Evolutionary conservation across 2,888 invertebrate genomes (phyloP).

Genomic region (Aporophyla lueneburgensis): DNA sequence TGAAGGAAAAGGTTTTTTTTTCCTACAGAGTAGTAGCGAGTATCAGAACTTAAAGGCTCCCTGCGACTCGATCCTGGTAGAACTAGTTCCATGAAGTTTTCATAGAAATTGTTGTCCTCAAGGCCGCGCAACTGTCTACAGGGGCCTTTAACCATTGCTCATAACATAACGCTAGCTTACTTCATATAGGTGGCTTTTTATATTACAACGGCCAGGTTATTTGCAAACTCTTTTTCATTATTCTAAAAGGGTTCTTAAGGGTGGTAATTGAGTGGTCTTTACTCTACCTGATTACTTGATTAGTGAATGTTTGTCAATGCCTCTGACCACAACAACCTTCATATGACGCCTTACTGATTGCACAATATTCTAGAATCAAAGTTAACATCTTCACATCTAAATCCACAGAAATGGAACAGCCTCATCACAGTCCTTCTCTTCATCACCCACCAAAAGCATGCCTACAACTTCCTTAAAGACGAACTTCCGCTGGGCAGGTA

Average conservation of each 20-base stretch:
- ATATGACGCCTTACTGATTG: background rate
- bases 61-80: too few species aligned
- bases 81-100: too few species aligned
- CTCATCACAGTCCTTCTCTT: slow-evolving; percentile 75
- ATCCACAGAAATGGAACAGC: slow-evolving; percentile 78
- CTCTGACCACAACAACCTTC: background rate
- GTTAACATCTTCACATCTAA: background rate
- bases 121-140: too few species aligned
- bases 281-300: background rate
- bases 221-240: background rate
- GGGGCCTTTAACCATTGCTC: background rate
- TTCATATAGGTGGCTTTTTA: background rate
- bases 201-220: background rate
- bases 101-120: too few species aligned
- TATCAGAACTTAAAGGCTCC: too few species aligned
- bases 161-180: background rate
- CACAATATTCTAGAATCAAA: background rate
- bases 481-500: slow-evolving; percentile 76
- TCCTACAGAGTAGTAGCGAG: background rate
- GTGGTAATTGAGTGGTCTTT: background rate
- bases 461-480: slow-evolving; percentile 84
- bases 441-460: slow-evolving; percentile 80
- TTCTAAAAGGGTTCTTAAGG: background rate
- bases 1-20: background rate
- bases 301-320: background rate